Conservation (phyloP, 2,113 vertebrate genomes). For the Felis chaus region DNA sequence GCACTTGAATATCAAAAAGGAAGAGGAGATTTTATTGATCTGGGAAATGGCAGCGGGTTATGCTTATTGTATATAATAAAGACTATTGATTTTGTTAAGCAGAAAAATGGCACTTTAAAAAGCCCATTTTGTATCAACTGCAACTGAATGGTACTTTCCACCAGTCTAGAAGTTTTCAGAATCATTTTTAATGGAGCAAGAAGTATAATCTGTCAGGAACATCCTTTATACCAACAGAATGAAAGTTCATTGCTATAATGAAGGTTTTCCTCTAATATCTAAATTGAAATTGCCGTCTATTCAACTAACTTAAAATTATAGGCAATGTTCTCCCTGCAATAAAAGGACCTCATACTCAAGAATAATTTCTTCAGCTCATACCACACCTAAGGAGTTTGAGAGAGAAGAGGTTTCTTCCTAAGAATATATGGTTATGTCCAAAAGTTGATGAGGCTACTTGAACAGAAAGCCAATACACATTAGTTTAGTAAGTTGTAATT, state of each 20-base stretch:
- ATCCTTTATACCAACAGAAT: slow-evolving; percentile 59
- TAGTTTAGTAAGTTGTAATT: slow-evolving; percentile 16
- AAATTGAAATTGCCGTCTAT: slow-evolving; percentile 55
- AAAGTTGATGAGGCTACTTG: neutral
- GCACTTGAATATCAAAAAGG: slow-evolving; percentile 59
- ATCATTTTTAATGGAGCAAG: slow-evolving; percentile 66
- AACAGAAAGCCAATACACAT: neutral
- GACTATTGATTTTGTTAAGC: slow-evolving; percentile 75
- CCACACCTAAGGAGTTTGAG: neutral
- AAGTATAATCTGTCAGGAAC: slow-evolving; percentile 45
- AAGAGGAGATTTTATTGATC: slow-evolving; percentile 77
- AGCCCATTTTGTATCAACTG: slow-evolving; percentile 59
- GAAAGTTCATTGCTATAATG: slow-evolving; percentile 58
- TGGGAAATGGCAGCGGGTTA: slow-evolving; percentile 67
- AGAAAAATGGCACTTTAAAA: slow-evolving; percentile 73
- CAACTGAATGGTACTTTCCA: slow-evolving; percentile 49
- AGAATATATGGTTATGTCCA: neutral
- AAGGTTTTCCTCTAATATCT: slow-evolving; percentile 53
- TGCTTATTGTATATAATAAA: slow-evolving; percentile 78
- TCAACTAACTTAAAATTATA: slow-evolving; percentile 18
- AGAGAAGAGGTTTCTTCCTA: neutral
- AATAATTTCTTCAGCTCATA: neutral
- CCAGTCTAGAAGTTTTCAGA: slow-evolving; percentile 53
- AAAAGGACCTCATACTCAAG: slow-evolving; percentile 23
- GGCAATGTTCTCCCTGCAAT: neutral